Evolutionary conservation across 2,113 vertebrate genomes (phyloP).

Genomic region (Misgurnus mizolepis): DNA sequence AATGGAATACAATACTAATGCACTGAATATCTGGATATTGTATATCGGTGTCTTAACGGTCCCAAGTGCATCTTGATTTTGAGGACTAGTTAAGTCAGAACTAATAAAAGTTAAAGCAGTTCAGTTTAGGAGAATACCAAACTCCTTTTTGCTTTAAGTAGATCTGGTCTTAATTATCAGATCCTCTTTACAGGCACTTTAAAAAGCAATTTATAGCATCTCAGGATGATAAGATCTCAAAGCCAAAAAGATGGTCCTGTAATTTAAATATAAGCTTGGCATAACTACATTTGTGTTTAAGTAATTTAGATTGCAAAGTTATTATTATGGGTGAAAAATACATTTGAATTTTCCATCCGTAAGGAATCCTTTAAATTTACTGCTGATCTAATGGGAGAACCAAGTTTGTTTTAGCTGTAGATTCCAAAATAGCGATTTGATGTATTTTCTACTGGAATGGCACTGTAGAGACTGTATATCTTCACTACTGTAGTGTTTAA

Average conservation of each 20-base stretch:
- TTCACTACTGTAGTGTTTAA: conserved; percentile 10
- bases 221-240: conserved; percentile 50
- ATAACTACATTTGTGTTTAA: background rate
- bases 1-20: conserved; percentile 43
- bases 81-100: conserved; percentile 37
- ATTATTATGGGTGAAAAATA: conserved; percentile 39
- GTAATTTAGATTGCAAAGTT: conserved; percentile 36
- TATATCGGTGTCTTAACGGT: conserved; percentile 28
- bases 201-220: conserved; percentile 52
- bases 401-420: conserved; percentile 23
- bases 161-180: conserved; percentile 53
- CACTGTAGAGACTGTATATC: background rate
- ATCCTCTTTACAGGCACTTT: conserved; percentile 33
- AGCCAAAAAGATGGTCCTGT: conserved; percentile 28
- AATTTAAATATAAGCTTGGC: background rate
- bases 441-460: conserved; percentile 5
- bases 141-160: background rate
- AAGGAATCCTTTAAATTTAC: conserved; percentile 17
- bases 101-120: conserved; percentile 46
- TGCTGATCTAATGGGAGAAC: conserved; percentile 16
- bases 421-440: conserved; percentile 4
- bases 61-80: conserved; percentile 35
- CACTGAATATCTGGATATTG: conserved; percentile 36
- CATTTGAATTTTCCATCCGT: background rate
- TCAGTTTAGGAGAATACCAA: conserved; percentile 34